phyloP scores from a whole-genome alignment of 2,113 vertebrate species.

The Corvus cornix region DNA sequence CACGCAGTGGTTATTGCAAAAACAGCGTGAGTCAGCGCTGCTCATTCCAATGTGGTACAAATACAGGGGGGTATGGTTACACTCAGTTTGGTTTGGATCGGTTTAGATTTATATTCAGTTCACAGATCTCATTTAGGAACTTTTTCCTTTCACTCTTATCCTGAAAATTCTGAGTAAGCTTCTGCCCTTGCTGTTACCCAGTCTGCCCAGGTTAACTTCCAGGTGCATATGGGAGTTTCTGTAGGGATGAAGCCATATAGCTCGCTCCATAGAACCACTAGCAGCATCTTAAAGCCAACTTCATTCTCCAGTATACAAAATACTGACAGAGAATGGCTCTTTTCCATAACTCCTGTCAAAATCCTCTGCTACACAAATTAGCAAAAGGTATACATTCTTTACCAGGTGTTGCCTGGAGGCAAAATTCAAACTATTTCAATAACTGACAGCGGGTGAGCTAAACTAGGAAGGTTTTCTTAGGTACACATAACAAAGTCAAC shows the following conservation, averaged over 20 bases:
- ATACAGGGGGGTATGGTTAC: background rate
- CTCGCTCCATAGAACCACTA: background rate
- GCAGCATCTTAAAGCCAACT: background rate
- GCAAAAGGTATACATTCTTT: background rate
- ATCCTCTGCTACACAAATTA: background rate
- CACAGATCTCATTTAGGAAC: background rate
- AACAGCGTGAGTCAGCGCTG: background rate
- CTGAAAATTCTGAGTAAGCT: background rate
- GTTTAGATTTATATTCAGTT: background rate
- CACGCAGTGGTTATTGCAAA: rapidly evolving
- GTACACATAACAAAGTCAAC: background rate
- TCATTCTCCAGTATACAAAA: background rate
- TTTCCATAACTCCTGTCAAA: background rate
- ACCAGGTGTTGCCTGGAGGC: background rate
- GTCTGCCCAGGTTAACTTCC: background rate
- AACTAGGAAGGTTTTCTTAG: background rate
- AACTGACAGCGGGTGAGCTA: background rate
- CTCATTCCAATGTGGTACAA: background rate
- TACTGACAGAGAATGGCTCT: background rate
- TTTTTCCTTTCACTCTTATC: background rate
- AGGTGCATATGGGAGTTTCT: background rate
- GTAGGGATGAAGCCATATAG: background rate
- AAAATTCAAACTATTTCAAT: background rate
- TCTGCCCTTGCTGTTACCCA: background rate
- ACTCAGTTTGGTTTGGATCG: background rate